Evolutionary conservation across 2,888 invertebrate species (phyloP).

Genomic region (Abrostola tripartita): DNA sequence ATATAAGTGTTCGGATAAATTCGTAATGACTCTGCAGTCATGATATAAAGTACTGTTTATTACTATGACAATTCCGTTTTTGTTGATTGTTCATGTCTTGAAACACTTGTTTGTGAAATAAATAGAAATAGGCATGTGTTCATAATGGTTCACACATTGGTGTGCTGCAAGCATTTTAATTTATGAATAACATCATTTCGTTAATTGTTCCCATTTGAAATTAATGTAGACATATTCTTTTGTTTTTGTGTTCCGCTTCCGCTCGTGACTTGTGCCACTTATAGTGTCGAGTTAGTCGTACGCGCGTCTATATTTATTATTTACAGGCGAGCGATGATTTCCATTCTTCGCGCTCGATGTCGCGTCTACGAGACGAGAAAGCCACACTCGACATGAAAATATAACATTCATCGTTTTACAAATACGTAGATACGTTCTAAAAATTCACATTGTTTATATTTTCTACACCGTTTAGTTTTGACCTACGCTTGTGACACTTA

Average conservation of each 20-base stretch:
- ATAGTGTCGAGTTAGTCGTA: conserved; percentile 54
- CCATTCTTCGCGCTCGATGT: conserved; percentile 73
- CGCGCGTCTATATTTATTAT: conserved; percentile 69
- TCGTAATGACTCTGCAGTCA: no score
- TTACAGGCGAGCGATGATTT: conserved; percentile 69
- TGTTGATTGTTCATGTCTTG: no score
- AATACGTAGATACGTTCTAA: conserved; percentile 46
- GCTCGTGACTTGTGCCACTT: conserved; percentile 28
- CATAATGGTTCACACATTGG: no score
- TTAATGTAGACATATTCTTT: conserved; percentile 7
- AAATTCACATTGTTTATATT: conserved; percentile 42
- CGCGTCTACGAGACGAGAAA: conserved; percentile 69
- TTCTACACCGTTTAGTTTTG: conserved; percentile 27
- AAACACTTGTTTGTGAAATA: no score
- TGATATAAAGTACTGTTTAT: no score
- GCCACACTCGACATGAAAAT: conserved; percentile 63
- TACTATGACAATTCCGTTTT: no score
- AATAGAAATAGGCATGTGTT: no score
- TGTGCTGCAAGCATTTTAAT: neutral
- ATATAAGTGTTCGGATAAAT: no score
- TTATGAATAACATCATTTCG: neutral
- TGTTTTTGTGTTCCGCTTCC: conserved; percentile 23
- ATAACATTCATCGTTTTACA: conserved; percentile 56
- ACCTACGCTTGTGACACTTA: conserved; percentile 17
- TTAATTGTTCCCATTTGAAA: neutral